These are phyloP conservation scores for Tyto alba DNA, from an alignment of 2,113 vertebrate species.

Conservation along the genomic window DNA sequence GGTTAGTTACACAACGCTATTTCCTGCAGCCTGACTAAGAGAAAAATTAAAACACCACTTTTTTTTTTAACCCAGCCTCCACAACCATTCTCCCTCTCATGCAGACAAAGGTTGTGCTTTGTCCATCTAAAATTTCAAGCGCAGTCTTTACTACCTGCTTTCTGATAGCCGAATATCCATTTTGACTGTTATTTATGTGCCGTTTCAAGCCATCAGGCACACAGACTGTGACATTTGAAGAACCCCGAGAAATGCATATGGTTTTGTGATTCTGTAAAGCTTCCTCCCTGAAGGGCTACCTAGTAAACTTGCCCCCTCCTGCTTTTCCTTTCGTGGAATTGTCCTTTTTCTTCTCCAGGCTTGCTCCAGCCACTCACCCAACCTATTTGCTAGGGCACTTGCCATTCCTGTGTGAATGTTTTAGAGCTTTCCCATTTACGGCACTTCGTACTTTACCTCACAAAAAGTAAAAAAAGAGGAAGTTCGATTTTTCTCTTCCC, in stretches of 20 bases:
- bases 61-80: not conserved
- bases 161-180: not conserved
- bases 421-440: not conserved
- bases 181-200: not conserved
- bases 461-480: not conserved
- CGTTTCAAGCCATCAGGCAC: not conserved
- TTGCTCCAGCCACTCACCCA: not conserved
- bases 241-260: not conserved
- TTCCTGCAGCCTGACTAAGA: constrained; percentile 22
- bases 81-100: not conserved
- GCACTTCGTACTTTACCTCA: not conserved
- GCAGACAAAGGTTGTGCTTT: not conserved
- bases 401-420: not conserved
- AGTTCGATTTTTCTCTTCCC: not conserved
- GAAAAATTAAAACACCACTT: not conserved
- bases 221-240: not conserved
- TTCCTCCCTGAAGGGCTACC: not conserved
- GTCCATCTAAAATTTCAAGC: not conserved
- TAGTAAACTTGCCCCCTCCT: not conserved
- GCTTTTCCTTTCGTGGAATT: not conserved
- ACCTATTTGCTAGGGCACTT: not conserved
- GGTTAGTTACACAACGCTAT: constrained; percentile 21
- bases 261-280: not conserved
- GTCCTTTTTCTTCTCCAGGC: not conserved
- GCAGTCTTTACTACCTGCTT: not conserved